A percentile compares a stretch with the other conserved stretches of the same genome.
Conservation (phyloP, 2,888 invertebrate species). For the Oligia fasciuncula region DNA sequence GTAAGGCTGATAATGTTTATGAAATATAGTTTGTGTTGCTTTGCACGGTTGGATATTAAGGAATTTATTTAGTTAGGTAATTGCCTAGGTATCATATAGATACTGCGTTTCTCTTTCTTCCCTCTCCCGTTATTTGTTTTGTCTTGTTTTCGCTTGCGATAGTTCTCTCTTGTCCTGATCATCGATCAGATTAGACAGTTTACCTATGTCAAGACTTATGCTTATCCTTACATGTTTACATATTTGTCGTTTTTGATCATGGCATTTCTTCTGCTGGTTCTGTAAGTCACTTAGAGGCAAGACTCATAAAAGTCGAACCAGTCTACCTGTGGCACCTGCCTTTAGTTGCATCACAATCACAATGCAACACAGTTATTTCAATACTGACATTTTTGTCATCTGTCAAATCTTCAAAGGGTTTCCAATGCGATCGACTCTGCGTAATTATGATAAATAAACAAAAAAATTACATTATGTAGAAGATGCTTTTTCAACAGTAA, state of each 20-base stretch:
- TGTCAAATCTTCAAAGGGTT: not conserved
- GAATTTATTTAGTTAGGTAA: not conserved
- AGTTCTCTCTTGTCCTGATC: not conserved
- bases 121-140: not conserved
- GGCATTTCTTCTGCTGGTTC: not conserved
- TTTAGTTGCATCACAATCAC: not conserved
- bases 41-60: constrained; percentile 8
- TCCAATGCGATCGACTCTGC: not conserved
- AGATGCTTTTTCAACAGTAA: not conserved
- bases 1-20: constrained; percentile 20
- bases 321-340: not conserved
- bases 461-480: too few relatives aligned
- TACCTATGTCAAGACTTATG: not conserved
- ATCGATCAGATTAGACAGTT: not conserved
- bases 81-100: not conserved
- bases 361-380: not conserved
- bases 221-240: not conserved
- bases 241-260: not conserved
- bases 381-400: not conserved
- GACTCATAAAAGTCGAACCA: not conserved
- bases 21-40: constrained; percentile 20
- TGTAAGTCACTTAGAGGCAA: not conserved
- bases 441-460: not conserved
- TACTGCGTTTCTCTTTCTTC: not conserved
- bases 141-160: not conserved